These are phyloP conservation scores for Acropternis orthonyx DNA, from an alignment of 2,797 vertebrate species.

Conservation along the genomic window DNA sequence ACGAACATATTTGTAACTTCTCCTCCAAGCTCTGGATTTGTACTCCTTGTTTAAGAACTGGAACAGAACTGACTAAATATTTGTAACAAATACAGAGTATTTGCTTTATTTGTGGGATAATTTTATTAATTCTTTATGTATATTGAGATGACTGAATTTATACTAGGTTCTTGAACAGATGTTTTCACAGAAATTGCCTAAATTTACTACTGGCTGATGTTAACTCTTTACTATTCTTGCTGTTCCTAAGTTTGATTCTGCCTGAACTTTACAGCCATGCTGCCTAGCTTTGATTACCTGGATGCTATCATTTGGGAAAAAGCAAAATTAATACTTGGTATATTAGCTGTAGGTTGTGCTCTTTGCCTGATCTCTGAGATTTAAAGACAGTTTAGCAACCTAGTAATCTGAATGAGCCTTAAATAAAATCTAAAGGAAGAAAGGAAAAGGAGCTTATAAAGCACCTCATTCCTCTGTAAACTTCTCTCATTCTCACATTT, in stretches of 20 bases:
- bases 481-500: neutral
- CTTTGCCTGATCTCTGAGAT: neutral
- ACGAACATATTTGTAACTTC: neutral
- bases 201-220: neutral
- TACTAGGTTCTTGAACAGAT: neutral
- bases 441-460: neutral
- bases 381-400: neutral
- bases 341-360: neutral
- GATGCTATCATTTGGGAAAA: neutral
- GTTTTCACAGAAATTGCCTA: neutral
- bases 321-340: neutral
- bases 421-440: neutral
- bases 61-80: conserved; percentile 2
- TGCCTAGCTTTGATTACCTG: neutral
- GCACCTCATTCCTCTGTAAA: neutral
- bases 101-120: conserved; percentile 5
- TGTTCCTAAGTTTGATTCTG: neutral
- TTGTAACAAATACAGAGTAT: neutral
- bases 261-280: neutral
- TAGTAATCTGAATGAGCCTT: neutral
- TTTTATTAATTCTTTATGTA: conserved; percentile 30
- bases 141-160: conserved; percentile 9
- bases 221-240: neutral
- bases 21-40: neutral
- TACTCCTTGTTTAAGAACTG: conserved; percentile 14